Conservation (phyloP, 2,888 invertebrate genomes). For the Drosophila mimica region DNA sequence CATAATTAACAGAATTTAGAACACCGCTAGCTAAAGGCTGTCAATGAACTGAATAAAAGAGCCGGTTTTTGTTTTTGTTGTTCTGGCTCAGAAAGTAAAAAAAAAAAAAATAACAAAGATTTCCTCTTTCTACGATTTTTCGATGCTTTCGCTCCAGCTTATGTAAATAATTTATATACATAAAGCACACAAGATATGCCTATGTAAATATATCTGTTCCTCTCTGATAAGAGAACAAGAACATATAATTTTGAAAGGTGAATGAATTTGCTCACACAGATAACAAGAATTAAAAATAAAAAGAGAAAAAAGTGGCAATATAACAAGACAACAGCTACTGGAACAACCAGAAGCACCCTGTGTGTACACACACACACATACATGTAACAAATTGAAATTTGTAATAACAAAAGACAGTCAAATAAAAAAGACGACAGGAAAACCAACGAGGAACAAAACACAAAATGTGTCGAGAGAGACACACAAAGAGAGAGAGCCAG, state of each 20-base stretch:
- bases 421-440: slow-evolving; percentile 54
- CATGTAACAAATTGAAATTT: slow-evolving; percentile 47
- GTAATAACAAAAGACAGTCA: slow-evolving; percentile 52
- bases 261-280: slow-evolving; percentile 66
- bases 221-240: slow-evolving; percentile 48
- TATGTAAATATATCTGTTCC: slow-evolving; percentile 40
- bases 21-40: slow-evolving; percentile 65
- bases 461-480: slow-evolving; percentile 20
- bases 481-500: slow-evolving; percentile 20
- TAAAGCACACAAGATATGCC: slow-evolving; percentile 55
- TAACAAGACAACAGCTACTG: slow-evolving; percentile 27
- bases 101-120: slow-evolving; percentile 33
- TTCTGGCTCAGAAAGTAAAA: slow-evolving; percentile 22
- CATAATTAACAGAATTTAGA: slow-evolving; percentile 78
- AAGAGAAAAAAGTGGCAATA: slow-evolving; percentile 21
- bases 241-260: slow-evolving; percentile 57
- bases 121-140: slow-evolving; percentile 39
- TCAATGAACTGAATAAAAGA: slow-evolving; percentile 38
- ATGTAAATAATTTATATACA: slow-evolving; percentile 54
- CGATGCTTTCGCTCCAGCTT: slow-evolving; percentile 44
- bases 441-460: slow-evolving; percentile 62
- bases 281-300: slow-evolving; percentile 53
- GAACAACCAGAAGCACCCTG: slow-evolving; percentile 42
- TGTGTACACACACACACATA: slow-evolving; percentile 5
- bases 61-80: slow-evolving; percentile 61